phyloP scores from a whole-genome alignment of 1,140 invertebrate species.

The Dufourea novaeangliae region DNA sequence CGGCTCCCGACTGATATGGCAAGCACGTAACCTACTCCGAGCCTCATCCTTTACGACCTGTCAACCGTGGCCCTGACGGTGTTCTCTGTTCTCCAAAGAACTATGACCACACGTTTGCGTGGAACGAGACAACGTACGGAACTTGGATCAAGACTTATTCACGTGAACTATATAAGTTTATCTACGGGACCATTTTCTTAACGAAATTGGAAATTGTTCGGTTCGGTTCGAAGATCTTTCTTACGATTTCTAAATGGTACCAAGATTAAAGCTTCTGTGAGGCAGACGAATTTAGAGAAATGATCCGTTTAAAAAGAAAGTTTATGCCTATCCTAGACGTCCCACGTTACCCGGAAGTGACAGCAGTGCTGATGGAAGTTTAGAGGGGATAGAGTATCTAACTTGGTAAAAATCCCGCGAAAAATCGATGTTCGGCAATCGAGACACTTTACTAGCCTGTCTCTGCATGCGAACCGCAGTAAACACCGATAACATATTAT shows the following conservation, averaged over 20 bases:
- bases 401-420: not conserved
- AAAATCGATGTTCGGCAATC: not conserved
- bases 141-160: not conserved
- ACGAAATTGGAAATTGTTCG: too few species aligned
- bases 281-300: too few species aligned
- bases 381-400: too few species aligned
- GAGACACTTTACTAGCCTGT: not conserved
- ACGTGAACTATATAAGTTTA: too few species aligned
- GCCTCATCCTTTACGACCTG: slow-evolving; percentile 59
- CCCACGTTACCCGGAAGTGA: slow-evolving; percentile 6
- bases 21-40: slow-evolving; percentile 61
- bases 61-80: slow-evolving; percentile 47
- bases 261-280: too few species aligned
- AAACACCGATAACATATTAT: slow-evolving; percentile 11
- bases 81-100: slow-evolving; percentile 12
- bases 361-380: not conserved
- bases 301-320: too few species aligned
- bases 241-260: too few species aligned
- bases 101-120: slow-evolving; percentile 19
- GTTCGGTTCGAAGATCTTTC: too few species aligned
- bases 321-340: not conserved
- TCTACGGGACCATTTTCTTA: too few species aligned
- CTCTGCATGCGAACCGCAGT: not conserved
- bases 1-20: slow-evolving; percentile 60
- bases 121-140: not conserved